These are phyloP conservation scores for Matsumurasca onukii DNA, from an alignment of 1,140 invertebrate genomes.

Conservation along the genomic window DNA sequence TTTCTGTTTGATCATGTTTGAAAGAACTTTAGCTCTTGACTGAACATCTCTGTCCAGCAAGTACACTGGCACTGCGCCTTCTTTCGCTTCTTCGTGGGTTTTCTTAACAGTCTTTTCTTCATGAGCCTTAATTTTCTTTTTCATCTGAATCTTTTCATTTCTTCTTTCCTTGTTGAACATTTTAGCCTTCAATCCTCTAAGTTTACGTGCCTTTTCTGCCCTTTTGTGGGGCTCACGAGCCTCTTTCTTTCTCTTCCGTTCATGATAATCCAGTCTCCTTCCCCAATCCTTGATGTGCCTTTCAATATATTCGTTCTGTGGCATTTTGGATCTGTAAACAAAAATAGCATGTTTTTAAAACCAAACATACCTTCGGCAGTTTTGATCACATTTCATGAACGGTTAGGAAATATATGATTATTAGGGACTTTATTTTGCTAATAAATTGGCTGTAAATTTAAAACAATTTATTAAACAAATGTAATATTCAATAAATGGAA, in stretches of 20 bases:
- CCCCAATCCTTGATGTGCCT: conserved; percentile 95
- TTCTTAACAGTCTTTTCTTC: conserved; percentile 89
- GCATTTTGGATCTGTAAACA: conserved; percentile 63
- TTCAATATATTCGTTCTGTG: conserved; percentile 99
- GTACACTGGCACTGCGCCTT: conserved; percentile 95
- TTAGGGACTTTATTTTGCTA: not conserved
- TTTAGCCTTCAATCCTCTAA: conserved; percentile 97
- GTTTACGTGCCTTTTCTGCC: conserved; percentile 84
- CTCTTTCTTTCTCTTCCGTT: conserved; percentile 93
- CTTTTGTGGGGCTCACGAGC: conserved; percentile 89
- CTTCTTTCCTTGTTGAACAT: conserved; percentile 95
- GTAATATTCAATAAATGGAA: no score
- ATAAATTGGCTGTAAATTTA: not conserved
- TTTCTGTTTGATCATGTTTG: conserved; percentile 99
- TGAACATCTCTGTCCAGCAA: conserved; percentile 96
- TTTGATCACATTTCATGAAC: conserved; percentile 20
- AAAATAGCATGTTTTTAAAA: conserved; percentile 15
- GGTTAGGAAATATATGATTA: not conserved
- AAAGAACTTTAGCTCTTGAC: conserved; percentile 90
- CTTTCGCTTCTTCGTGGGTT: conserved; percentile 61
- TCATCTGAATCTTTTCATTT: conserved; percentile 99
- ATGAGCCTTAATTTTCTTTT: conserved; percentile 94
- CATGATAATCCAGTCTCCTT: conserved; percentile 95
- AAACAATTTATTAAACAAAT: no score
- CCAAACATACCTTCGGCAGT: not conserved